Evolutionary conservation across 2,888 invertebrate genomes (phyloP).

Genomic region (Dione juno): DNA sequence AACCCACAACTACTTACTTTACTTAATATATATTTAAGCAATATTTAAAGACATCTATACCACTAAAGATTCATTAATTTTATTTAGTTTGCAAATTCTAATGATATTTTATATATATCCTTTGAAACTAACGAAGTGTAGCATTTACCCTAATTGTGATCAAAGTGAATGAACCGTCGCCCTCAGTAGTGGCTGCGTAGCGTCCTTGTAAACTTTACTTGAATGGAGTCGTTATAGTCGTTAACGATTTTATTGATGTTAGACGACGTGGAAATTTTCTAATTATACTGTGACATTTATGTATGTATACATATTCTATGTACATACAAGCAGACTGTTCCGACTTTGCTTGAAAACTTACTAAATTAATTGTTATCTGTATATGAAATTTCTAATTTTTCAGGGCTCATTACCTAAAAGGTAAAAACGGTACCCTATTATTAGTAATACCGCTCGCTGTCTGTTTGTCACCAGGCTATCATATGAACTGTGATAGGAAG

Average conservation of each 20-base stretch:
- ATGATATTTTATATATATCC: constrained; percentile 20
- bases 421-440: too few relatives aligned
- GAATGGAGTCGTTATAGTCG: not conserved
- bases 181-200: constrained; percentile 7
- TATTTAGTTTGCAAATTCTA: constrained; percentile 11
- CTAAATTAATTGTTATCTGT: too few relatives aligned
- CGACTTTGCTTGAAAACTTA: too few relatives aligned
- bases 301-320: not conserved
- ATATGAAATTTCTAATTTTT: too few relatives aligned
- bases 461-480: too few relatives aligned
- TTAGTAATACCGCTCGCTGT: too few relatives aligned
- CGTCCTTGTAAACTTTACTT: constrained; percentile 13
- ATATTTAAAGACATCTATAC: not conserved
- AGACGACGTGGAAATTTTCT: not conserved
- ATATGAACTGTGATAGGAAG: too few relatives aligned
- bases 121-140: constrained; percentile 41
- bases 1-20: too few relatives aligned
- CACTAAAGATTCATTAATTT: not conserved
- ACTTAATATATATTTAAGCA: too few relatives aligned
- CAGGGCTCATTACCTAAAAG: too few relatives aligned
- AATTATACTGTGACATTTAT: not conserved
- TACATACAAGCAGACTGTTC: not conserved
- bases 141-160: constrained; percentile 43
- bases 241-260: constrained; percentile 8
- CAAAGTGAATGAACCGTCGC: constrained; percentile 41